These are phyloP conservation scores for Apodemia mormo DNA, from an alignment of 2,888 invertebrate genomes.

Conservation along the genomic window DNA sequence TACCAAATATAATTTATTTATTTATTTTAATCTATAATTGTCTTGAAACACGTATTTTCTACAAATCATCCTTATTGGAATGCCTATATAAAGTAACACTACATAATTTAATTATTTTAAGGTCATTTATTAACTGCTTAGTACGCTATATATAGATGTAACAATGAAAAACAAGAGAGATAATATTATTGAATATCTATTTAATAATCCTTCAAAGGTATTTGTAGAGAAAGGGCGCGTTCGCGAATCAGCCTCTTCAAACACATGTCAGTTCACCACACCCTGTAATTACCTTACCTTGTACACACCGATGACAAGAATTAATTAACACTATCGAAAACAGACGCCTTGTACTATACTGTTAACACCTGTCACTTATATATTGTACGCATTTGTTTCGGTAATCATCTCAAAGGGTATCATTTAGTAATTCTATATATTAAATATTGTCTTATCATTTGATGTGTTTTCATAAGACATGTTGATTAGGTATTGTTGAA, in stretches of 20 bases:
- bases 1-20: too few species aligned
- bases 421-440: background rate
- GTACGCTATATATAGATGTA: background rate
- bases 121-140: background rate
- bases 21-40: too few species aligned
- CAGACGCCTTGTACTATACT: slow-evolving; percentile 41
- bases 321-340: slow-evolving; percentile 65
- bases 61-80: too few species aligned
- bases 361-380: slow-evolving; percentile 33
- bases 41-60: too few species aligned
- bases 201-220: slow-evolving; percentile 39
- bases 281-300: slow-evolving; percentile 58
- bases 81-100: too few species aligned
- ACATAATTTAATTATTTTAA: too few species aligned
- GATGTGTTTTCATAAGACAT: background rate
- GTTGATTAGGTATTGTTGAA: background rate
- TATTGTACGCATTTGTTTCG: slow-evolving; percentile 23
- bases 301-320: slow-evolving; percentile 57
- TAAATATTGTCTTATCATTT: background rate
- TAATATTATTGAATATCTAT: slow-evolving; percentile 22
- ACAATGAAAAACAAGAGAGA: slow-evolving; percentile 10
- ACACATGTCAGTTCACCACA: slow-evolving; percentile 55
- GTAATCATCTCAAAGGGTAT: slow-evolving; percentile 23
- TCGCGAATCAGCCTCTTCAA: slow-evolving; percentile 37
- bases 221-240: slow-evolving; percentile 30